A percentile compares a stretch with the other conserved stretches of the same genome.
Conservation (phyloP, 2,797 vertebrate genomes). For the Myotis planiceps region DNA sequence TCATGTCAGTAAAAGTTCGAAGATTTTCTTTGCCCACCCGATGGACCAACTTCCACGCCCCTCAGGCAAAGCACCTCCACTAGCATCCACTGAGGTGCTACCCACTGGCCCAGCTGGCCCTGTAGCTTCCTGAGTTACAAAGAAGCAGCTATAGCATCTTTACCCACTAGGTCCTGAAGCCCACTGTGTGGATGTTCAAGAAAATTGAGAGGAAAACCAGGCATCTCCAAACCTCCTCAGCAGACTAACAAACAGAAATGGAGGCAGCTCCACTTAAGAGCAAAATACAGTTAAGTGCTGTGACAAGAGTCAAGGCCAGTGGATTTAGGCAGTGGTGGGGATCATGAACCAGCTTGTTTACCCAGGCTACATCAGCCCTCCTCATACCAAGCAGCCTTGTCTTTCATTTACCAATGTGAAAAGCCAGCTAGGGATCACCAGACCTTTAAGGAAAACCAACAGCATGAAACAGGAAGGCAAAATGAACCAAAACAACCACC, state of each 20-base stretch:
- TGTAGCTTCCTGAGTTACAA: background rate
- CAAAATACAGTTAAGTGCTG: background rate
- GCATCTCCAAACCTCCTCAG: background rate
- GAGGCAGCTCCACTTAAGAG: background rate
- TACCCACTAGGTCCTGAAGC: background rate
- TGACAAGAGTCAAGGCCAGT: background rate
- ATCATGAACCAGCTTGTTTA: background rate
- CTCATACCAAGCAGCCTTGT: background rate
- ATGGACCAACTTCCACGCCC: background rate
- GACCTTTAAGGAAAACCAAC: conserved; percentile 21
- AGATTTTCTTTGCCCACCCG: background rate
- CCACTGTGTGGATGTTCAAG: no score
- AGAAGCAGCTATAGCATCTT: background rate
- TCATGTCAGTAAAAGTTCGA: background rate
- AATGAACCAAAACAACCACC: background rate
- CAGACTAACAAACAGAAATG: background rate
- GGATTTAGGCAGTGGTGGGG: background rate
- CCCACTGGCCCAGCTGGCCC: background rate
- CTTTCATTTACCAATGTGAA: background rate
- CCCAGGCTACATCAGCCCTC: background rate
- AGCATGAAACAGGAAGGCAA: conserved; percentile 1
- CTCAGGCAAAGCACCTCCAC: background rate
- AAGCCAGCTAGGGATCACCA: background rate
- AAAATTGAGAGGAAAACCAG: background rate
- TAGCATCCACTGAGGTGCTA: background rate